These are phyloP conservation scores for Lacerta agilis DNA, from an alignment of 2,797 vertebrate genomes.

Conservation along the genomic window DNA sequence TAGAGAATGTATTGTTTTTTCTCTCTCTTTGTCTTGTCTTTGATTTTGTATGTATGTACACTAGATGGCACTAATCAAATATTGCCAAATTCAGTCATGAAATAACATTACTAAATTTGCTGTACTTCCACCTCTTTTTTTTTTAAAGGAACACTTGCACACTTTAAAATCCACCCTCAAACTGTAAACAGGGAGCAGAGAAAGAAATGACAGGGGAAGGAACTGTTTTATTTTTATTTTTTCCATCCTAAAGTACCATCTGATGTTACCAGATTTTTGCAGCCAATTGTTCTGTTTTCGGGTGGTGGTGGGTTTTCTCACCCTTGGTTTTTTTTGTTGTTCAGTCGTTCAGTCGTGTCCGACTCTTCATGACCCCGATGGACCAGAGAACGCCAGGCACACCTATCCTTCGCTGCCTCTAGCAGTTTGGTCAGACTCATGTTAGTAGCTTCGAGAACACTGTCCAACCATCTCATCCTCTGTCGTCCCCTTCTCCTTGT, in stretches of 20 bases:
- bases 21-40: background rate
- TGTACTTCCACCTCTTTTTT: slow-evolving; percentile 10
- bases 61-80: slow-evolving; percentile 73
- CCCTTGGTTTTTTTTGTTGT: too few species aligned
- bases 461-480: too few species aligned
- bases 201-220: background rate
- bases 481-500: too few species aligned
- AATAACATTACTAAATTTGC: slow-evolving; percentile 11
- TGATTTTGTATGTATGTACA: slow-evolving; percentile 46
- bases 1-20: background rate
- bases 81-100: slow-evolving; percentile 26
- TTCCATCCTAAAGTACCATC: background rate
- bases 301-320: background rate
- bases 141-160: slow-evolving; percentile 18
- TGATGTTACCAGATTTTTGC: background rate
- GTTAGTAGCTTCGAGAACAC: too few species aligned
- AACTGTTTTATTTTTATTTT: background rate
- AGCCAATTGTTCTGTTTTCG: background rate
- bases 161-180: slow-evolving; percentile 20
- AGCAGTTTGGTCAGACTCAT: too few species aligned
- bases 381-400: too few species aligned
- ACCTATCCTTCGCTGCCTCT: too few species aligned
- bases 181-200: background rate
- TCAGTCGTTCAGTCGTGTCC: too few species aligned
- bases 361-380: too few species aligned